These are phyloP conservation scores for Acanthoscelides obtectus DNA, from an alignment of 2,888 invertebrate species.

Conservation along the genomic window DNA sequence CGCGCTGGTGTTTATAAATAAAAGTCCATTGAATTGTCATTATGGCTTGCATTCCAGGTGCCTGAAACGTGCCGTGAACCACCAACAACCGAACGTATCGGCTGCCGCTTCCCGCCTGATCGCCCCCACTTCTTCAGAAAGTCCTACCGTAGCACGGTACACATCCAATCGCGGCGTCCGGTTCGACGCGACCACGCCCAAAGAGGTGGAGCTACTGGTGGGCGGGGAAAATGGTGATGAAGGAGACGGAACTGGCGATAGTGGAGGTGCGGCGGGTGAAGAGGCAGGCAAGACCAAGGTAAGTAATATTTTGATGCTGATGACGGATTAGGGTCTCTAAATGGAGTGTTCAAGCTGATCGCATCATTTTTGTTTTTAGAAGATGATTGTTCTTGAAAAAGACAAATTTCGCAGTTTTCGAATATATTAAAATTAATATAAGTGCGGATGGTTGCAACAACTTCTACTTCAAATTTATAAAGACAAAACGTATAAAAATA, in stretches of 20 bases:
- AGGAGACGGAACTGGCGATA: not conserved
- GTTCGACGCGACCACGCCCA: constrained; percentile 37
- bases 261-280: not conserved
- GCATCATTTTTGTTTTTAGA: no score
- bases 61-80: not conserved
- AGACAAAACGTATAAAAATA: no score
- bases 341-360: no score
- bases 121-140: not conserved
- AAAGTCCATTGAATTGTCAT: not conserved
- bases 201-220: constrained; percentile 31
- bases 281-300: constrained; percentile 48
- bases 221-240: not conserved
- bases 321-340: no score
- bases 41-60: not conserved
- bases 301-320: constrained; percentile 15
- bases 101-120: not conserved
- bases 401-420: no score
- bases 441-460: no score
- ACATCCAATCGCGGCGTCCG: constrained; percentile 30
- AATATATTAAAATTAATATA: no score
- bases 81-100: not conserved
- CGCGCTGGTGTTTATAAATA: no score
- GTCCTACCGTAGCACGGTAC: constrained; percentile 34
- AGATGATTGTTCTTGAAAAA: no score
- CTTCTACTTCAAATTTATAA: no score